These are phyloP conservation scores for Toxotes lorentzi DNA, from an alignment of 2,797 vertebrate genomes.

Conservation along the genomic window DNA sequence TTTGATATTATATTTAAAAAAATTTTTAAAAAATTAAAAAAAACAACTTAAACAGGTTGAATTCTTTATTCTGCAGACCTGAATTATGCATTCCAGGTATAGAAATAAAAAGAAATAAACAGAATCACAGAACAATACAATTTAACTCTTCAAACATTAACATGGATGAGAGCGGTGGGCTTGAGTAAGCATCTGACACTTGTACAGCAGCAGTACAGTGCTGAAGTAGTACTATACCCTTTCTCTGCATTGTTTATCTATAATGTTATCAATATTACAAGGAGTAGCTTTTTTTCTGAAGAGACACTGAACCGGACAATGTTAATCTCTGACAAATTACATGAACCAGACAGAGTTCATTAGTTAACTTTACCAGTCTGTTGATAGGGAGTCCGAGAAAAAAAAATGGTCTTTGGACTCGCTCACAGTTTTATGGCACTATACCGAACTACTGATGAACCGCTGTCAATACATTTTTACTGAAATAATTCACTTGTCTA, in stretches of 20 bases:
- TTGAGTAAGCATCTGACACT: neutral
- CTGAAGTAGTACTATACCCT: neutral
- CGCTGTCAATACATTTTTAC: neutral
- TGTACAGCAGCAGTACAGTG: neutral
- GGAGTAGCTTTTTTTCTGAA: neutral
- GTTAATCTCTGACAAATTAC: conserved; percentile 11
- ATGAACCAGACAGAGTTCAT: neutral
- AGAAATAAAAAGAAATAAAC: neutral
- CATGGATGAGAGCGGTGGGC: neutral
- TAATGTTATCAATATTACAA: conserved; percentile 9
- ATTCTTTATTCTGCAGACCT: neutral
- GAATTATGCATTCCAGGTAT: neutral
- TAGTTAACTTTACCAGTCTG: conserved; percentile 49
- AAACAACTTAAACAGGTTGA: neutral
- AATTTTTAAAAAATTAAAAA: too few species aligned
- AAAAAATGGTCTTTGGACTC: conserved; percentile 28
- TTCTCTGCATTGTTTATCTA: conserved; percentile 17
- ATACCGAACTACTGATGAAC: neutral
- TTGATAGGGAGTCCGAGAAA: conserved; percentile 62
- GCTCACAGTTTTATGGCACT: conserved; percentile 57
- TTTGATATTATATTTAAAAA: neutral
- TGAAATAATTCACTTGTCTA: conserved; percentile 17
- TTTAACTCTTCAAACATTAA: neutral
- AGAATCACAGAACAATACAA: neutral
- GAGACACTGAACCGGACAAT: neutral